Evolutionary conservation across 2,113 vertebrate genomes (phyloP).

Genomic region (Glaucomys volans): DNA sequence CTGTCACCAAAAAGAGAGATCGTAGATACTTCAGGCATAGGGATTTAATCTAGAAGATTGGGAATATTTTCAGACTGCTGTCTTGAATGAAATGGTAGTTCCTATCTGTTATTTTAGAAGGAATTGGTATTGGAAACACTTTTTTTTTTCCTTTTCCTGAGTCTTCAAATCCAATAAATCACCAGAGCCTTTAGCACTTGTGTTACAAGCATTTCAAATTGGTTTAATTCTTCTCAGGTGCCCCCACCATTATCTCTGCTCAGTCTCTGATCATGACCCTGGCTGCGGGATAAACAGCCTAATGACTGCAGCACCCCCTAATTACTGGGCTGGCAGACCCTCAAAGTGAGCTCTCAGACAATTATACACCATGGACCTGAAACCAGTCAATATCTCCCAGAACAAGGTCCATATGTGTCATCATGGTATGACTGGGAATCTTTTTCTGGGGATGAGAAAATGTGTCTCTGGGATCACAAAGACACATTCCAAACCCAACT

Average conservation of each 20-base stretch:
- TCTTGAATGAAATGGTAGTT: not conserved
- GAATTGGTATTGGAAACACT: not conserved
- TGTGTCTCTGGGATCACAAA: not conserved
- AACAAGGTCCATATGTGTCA: not conserved
- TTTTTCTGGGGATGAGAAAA: rapidly evolving
- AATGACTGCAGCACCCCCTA: not conserved
- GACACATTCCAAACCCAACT: not conserved
- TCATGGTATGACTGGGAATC: not conserved
- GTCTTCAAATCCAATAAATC: not conserved
- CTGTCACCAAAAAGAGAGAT: not conserved
- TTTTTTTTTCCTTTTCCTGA: not conserved
- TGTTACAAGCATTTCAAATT: not conserved
- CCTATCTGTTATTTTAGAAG: not conserved
- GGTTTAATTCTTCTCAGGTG: not conserved
- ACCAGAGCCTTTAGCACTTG: not conserved
- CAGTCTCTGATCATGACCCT: not conserved
- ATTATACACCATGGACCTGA: too few relatives aligned
- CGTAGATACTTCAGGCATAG: not conserved
- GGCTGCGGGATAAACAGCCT: not conserved
- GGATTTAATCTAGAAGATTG: not conserved
- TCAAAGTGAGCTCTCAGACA: not conserved
- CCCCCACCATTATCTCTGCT: not conserved
- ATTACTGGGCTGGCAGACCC: not conserved
- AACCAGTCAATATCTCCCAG: not conserved
- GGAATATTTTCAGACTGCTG: not conserved